phyloP scores from a whole-genome alignment of 2,113 vertebrate species.

The Corvus cornix region DNA sequence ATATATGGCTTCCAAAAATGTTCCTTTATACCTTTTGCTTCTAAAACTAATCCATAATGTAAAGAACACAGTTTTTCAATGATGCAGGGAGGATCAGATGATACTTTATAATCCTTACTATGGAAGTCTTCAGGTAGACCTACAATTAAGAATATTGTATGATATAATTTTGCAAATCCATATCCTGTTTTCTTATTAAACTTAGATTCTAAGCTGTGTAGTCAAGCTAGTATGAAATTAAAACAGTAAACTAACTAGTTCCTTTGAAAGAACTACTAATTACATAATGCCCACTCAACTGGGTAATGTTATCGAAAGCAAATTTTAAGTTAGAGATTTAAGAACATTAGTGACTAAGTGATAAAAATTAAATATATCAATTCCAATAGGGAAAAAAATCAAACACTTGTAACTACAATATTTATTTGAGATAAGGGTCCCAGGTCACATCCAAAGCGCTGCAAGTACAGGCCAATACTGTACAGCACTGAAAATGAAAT shows the following conservation, averaged over 20 bases:
- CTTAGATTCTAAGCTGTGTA: neutral
- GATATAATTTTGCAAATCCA: neutral
- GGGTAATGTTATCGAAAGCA: neutral
- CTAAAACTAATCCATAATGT: constrained; percentile 89
- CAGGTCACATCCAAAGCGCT: neutral
- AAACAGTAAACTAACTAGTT: neutral
- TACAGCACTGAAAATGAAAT: neutral
- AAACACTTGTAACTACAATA: neutral
- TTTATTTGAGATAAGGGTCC: neutral
- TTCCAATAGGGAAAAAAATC: neutral
- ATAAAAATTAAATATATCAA: neutral
- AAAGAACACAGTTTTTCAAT: constrained; percentile 89
- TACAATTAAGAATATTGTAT: constrained; percentile 28
- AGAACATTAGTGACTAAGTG: neutral
- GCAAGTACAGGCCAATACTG: neutral
- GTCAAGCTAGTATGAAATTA: neutral
- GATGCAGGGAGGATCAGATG: constrained; percentile 83
- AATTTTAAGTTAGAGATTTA: neutral
- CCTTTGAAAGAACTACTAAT: neutral
- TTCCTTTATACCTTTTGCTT: constrained; percentile 95
- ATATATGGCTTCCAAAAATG: constrained; percentile 98
- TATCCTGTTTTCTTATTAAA: neutral
- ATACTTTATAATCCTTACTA: constrained; percentile 83
- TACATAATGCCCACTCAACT: neutral
- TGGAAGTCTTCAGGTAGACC: constrained; percentile 88